Evolutionary conservation across 64 coral and sea anemone genomes (phyloP), one percentile per base, ranked within the genome.

Genomic region (Platygyra sinensis): DNA sequence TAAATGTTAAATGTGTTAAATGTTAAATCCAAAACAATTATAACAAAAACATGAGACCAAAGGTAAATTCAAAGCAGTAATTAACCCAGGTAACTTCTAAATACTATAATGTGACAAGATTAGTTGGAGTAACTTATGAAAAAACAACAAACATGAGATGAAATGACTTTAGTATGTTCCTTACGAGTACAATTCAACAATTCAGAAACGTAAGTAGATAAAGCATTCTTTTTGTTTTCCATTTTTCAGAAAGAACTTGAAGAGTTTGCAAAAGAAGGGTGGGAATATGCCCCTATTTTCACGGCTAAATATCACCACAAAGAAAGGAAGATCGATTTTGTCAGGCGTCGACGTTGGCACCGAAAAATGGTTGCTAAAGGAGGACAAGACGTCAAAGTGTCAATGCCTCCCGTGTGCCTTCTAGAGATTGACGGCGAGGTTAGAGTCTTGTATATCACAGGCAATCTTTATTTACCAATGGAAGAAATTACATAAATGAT

Each of bases 281-380:
- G 95, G 95, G 95, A 97, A 29, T 97, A 97, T 30, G 82, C 95
- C 10, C 95, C 95, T 18, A 55, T 87, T 10, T 97, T 97, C 27
- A 93, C 76, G 42, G 75, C 93, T 54, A 97, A 94, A 72, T 83
- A 87, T 65, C 92, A 97, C 32, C 86, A 81, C 57, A 97, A 97
- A 24, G 95, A 97, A 52, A 80, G 95, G 80, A 97, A 87, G 30
- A 76, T 97, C 71, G 95, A 97, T 89, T 97, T 97, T 60, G 92
- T 94, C 60, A 67, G 95, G 32, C 92, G 95, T 60, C 91, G 95
- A 63, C 80, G 95, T 8, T 91, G 91, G 94, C 91, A 90, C 77
- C 72, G 92, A 36, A 97, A 87, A 82, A 72, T 97, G 62, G 73
- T 91, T 15, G 59, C 90, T 18, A 64, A 92, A 24, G 90, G 57